Evolutionary conservation across 2,888 invertebrate species (phyloP).

Genomic region (Diarsia mendica): DNA sequence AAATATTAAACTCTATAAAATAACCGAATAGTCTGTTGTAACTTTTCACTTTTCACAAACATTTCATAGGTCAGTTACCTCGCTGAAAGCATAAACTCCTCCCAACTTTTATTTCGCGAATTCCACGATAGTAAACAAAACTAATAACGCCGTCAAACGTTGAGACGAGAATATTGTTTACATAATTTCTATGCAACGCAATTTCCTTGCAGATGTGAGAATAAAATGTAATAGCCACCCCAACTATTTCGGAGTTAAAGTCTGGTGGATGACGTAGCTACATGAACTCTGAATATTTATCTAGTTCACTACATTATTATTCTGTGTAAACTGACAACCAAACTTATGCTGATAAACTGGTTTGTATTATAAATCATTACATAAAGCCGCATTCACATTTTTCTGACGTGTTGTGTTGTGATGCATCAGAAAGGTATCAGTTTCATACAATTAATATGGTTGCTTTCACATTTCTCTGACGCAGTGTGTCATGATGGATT

Average conservation of each 20-base stretch:
- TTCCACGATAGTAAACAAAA: conserved; percentile 54
- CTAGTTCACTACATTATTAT: not conserved
- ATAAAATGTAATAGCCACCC: conserved; percentile 28
- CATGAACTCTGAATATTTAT: not conserved
- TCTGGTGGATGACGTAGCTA: not conserved
- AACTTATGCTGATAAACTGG: not conserved
- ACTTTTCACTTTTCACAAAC: conserved; percentile 47
- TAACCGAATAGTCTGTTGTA: conserved; percentile 30
- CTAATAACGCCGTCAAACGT: conserved; percentile 62
- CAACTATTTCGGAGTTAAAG: conserved; percentile 5
- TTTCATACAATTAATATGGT: no score
- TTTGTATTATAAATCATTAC: no score
- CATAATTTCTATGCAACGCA: conserved; percentile 57
- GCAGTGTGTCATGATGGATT: no score
- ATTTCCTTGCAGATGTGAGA: conserved; percentile 37
- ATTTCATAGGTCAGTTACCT: conserved; percentile 52
- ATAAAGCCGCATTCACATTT: no score
- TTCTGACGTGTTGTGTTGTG: no score
- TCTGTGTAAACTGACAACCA: not conserved
- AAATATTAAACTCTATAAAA: conserved; percentile 41
- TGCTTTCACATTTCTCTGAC: no score
- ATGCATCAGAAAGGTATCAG: no score
- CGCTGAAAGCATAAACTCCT: conserved; percentile 45
- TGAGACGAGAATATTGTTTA: conserved; percentile 56
- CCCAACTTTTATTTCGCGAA: conserved; percentile 57